Percentiles rank a stretch among this genome's conserved stretches.
Conservation (phyloP, 2,888 invertebrate species). For the Plebejus argus region DNA sequence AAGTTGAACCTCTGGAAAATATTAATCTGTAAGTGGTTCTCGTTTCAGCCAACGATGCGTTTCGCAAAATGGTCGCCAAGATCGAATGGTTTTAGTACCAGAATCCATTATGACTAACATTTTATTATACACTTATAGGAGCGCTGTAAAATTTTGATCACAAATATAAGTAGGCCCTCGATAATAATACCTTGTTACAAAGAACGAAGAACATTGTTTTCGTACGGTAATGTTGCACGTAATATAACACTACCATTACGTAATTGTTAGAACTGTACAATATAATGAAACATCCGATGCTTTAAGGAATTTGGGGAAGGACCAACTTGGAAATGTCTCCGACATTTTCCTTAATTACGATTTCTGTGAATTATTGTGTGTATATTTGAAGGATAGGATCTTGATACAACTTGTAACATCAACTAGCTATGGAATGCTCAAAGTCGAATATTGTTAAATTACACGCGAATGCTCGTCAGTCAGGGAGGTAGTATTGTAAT, state of each 20-base stretch:
- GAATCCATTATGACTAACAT: not conserved
- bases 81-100: not conserved
- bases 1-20: slow-evolving; percentile 14
- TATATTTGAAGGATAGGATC: no score
- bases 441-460: no score
- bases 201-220: not conserved
- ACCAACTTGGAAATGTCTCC: not conserved
- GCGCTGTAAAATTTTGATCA: not conserved
- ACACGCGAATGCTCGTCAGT: no score
- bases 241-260: not conserved
- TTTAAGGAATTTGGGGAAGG: slow-evolving; percentile 8
- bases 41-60: slow-evolving; percentile 16
- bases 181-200: no score
- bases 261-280: not conserved
- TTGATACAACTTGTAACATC: no score
- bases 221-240: not conserved
- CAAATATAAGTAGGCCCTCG: not conserved
- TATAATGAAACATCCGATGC: not conserved
- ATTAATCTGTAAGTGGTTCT: slow-evolving; percentile 11
- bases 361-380: slow-evolving; percentile 1
- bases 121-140: not conserved
- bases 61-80: not conserved
- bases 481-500: no score
- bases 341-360: not conserved
- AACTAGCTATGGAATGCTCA: no score